Evolutionary conservation across 2,888 invertebrate genomes (phyloP), one percentile per base, ranked within the genome.

Genomic region (Hemaris fuciformis): DNA sequence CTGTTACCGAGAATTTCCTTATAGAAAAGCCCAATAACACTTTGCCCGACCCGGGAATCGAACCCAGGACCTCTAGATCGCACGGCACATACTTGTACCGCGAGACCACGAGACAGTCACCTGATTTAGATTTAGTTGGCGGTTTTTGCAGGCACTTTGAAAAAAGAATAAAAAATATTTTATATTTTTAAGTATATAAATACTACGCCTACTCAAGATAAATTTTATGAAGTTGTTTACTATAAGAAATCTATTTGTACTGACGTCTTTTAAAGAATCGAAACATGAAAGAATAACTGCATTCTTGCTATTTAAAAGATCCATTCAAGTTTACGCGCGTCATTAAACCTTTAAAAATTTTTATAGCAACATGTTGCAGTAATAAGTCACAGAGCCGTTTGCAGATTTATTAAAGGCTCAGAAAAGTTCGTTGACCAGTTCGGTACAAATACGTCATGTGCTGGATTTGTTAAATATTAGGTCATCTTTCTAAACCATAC

Each of bases 371-470:
- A 27, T 31, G 31, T 53, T 53, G 31, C 53, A 27, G 53, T 3
- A 27, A 53, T 31, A 53, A 53, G 31, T 31, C 53, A 31, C 53
- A 53, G 53, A 53, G 53, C 31, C 27, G 27, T 27, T 53, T 18
- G 53, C 53, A 53, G 10, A 53, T 53, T 53, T 53, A 27, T 27
- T 27, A 53, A 15, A 31, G 27, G 8, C 27, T 53, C 25, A 8
- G n/a, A 46, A n/a, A 4, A 53, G 53, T 31, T 53, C 53, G 53
- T 53, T 53, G 53, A 53, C 31, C 53, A 53, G 15, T 27, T 53
- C 31, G 27, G 53, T 53, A 27, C 18, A 53, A 15, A 18, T 3
- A 10, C 15, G 10, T 31, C 31, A 18, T 27, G 27, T 31, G 53
- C 27, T 15, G 15, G 53, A 53, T 53, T 53, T 53, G 31, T 53